These are phyloP conservation scores for Steatornis caripensis DNA, from an alignment of 2,113 vertebrate genomes.

Conservation along the genomic window DNA sequence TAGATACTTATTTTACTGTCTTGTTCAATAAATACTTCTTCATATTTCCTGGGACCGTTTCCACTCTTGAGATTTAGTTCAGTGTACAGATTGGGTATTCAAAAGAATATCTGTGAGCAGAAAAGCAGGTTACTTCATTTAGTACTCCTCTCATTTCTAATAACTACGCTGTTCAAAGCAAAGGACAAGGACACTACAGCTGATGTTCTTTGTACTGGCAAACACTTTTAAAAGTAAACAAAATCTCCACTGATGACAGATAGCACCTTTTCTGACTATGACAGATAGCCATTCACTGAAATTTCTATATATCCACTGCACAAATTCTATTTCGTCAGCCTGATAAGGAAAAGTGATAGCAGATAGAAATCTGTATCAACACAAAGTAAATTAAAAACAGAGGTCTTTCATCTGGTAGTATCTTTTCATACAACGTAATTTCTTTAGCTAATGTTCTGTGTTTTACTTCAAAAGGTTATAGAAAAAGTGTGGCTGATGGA, in stretches of 20 bases:
- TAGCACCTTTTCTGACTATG: conserved; percentile 76
- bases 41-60: background rate
- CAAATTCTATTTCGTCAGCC: conserved; percentile 77
- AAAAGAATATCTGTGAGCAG: background rate
- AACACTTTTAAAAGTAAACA: conserved; percentile 77
- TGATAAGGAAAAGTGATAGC: conserved; percentile 79
- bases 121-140: background rate
- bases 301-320: conserved; percentile 67
- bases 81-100: background rate
- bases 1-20: background rate
- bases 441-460: conserved; percentile 76
- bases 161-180: background rate
- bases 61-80: background rate
- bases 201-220: conserved; percentile 60
- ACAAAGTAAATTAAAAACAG: conserved; percentile 85
- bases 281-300: conserved; percentile 75
- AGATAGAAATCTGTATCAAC: conserved; percentile 84
- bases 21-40: background rate
- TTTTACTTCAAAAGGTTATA: conserved; percentile 71
- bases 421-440: conserved; percentile 78
- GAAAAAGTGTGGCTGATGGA: conserved; percentile 54
- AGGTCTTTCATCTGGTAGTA: conserved; percentile 71
- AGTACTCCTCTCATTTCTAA: background rate
- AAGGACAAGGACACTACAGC: conserved; percentile 58
- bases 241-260: conserved; percentile 80